Evolutionary conservation across 2,888 invertebrate species (phyloP), one percentile per base, ranked within the genome.

Genomic region (Caenorhabditis auriculariae): DNA sequence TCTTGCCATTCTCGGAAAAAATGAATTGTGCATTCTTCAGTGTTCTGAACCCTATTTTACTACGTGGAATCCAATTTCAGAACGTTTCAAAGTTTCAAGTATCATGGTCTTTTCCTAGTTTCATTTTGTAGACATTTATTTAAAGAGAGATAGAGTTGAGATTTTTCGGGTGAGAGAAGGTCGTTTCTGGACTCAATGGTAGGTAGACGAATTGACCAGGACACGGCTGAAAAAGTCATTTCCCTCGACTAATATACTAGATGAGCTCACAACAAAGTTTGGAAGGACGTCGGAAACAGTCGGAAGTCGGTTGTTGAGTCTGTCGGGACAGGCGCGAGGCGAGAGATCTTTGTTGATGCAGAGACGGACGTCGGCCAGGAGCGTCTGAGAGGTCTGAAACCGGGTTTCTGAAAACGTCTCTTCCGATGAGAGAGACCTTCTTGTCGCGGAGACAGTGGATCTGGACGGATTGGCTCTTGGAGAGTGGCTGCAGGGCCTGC

Each of bases 391-490:
- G 5, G 50, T 62, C 69, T 68, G 39, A 52, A 67, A 55, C 47
- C 19, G 19, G 3, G 38, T 38, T 27, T 3, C 21, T 46, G 15
- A 44, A n/a, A n/a, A n/a, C n/a, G n/a, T n/a, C n/a, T n/a, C n/a
- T n/a, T n/a, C n/a, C n/a, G n/a, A n/a, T n/a, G n/a, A n/a, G n/a
- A 19, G 17, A 32, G 23, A 64, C 67, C 61, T 65, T 70, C 21
- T 63, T 67, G 43, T 67, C 70, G 21, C 37, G 53, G 38, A 70
- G 53, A 50, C 70, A 70, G 41, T 70, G 50, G 44, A 67, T 55
- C 24, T 70, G 60, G 26, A 62, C 59, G 2, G 28, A 15, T 17
- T 56, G 45, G 35, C 65, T 65, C 12, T 43, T 46, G 6, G 52
- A 19, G 3, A 57, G 46, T 23, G 35, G 41, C 5, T 43, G 39